A percentile compares a stretch with the other conserved stretches of the same genome.
These are phyloP conservation scores for Plagodis pulveraria DNA, from an alignment of 2,888 invertebrate species.

Conservation along the genomic window DNA sequence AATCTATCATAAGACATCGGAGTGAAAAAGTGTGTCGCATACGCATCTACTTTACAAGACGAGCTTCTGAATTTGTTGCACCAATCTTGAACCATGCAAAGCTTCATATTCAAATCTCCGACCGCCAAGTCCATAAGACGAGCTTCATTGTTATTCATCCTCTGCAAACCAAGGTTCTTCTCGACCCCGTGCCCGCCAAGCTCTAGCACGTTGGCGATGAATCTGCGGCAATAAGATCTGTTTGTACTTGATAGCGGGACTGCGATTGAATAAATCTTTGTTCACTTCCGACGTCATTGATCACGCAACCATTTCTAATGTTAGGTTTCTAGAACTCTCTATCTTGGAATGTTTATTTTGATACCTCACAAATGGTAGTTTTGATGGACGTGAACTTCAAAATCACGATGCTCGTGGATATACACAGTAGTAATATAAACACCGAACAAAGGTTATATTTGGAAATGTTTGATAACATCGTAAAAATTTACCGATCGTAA, in stretches of 20 bases:
- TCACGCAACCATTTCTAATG: background rate
- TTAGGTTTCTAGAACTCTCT: background rate
- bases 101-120: conserved; percentile 54
- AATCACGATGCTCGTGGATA: conserved; percentile 14
- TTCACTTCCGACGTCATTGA: conserved; percentile 5
- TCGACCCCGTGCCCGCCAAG: conserved; percentile 75
- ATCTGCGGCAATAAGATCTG: conserved; percentile 66
- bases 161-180: conserved; percentile 77
- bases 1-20: conserved; percentile 47
- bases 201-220: conserved; percentile 69
- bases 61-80: conserved; percentile 58
- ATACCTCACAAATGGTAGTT: background rate
- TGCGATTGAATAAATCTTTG: conserved; percentile 5
- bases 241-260: conserved; percentile 18
- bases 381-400: conserved; percentile 8
- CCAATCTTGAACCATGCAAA: conserved; percentile 60
- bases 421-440: conserved; percentile 18
- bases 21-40: conserved; percentile 57
- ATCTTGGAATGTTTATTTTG: conserved; percentile 4
- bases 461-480: conserved; percentile 37
- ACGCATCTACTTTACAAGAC: conserved; percentile 51
- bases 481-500: conserved; percentile 38
- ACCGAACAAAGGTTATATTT: conserved; percentile 28
- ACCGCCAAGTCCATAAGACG: conserved; percentile 65
- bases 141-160: conserved; percentile 71